These are phyloP conservation scores for Agrochola lota DNA, from an alignment of 2,888 invertebrate genomes.

Conservation along the genomic window DNA sequence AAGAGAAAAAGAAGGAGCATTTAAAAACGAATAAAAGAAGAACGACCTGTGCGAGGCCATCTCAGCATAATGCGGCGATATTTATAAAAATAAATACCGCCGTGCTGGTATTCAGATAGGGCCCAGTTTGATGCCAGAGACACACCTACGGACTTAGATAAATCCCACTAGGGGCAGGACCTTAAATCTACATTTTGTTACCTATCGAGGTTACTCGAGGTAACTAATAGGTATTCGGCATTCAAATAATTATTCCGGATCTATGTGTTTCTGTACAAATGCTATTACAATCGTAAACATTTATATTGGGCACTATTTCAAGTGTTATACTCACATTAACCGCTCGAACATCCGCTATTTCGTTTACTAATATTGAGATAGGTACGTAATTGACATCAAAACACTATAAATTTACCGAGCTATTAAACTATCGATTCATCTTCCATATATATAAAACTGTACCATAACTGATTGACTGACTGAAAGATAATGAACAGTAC, in stretches of 20 bases:
- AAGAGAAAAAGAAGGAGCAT: no score
- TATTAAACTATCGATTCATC: not conserved
- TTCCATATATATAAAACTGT: not conserved
- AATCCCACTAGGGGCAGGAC: no score
- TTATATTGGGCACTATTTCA: conserved; percentile 21
- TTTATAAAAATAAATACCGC: no score
- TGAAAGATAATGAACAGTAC: not conserved
- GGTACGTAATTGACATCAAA: conserved; percentile 17
- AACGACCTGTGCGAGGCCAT: no score
- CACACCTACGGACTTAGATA: no score
- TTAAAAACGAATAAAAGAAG: no score
- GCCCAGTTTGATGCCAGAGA: no score
- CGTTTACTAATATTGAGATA: conserved; percentile 4
- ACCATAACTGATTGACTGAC: not conserved
- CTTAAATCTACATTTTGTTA: not conserved
- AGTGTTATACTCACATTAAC: conserved; percentile 26
- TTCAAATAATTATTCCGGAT: not conserved
- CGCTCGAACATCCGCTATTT: conserved; percentile 26
- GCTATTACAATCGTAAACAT: conserved; percentile 25
- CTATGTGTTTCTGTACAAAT: not conserved
- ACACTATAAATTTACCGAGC: not conserved
- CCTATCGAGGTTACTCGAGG: no score
- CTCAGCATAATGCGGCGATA: no score
- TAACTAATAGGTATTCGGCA: not conserved
- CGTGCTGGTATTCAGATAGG: no score